These are phyloP conservation scores for Rhyacophila brunnea DNA, from an alignment of 1,140 invertebrate species.

Conservation along the genomic window DNA sequence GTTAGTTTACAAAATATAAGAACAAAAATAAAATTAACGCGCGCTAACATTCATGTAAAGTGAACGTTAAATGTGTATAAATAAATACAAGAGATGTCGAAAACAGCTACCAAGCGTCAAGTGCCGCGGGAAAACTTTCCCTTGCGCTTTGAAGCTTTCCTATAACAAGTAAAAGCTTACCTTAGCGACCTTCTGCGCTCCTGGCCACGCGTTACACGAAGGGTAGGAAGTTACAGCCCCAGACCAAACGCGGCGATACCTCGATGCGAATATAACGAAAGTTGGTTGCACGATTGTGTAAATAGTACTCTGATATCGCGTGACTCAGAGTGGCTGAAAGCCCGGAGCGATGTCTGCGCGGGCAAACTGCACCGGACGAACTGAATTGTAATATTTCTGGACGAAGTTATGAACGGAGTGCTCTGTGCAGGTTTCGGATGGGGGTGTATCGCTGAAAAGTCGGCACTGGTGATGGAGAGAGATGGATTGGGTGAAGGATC, in stretches of 20 bases:
- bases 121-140: constrained; percentile 1
- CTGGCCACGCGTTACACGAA: constrained; percentile 12
- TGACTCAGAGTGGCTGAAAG: too few species aligned
- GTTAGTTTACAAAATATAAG: too few species aligned
- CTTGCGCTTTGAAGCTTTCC: not conserved
- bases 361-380: constrained; percentile 20
- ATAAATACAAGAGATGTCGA: too few species aligned
- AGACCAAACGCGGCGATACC: not conserved
- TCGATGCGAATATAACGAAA: not conserved
- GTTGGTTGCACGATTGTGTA: too few species aligned
- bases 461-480: too few species aligned
- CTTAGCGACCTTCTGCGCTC: constrained; percentile 16
- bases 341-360: not conserved
- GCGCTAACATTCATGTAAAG: too few species aligned
- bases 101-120: too few species aligned
- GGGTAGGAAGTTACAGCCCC: not conserved
- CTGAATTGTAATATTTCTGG: not conserved
- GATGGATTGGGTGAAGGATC: not conserved
- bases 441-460: too few species aligned
- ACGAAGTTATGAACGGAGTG: not conserved
- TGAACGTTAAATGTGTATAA: too few species aligned
- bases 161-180: constrained; percentile 1
- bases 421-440: not conserved
- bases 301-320: too few species aligned
- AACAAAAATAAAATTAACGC: too few species aligned